A percentile compares a stretch with the other conserved stretches of the same genome.
These are phyloP conservation scores for Zosterops hypoxanthus DNA, from an alignment of 2,113 vertebrate genomes.

Conservation along the genomic window DNA sequence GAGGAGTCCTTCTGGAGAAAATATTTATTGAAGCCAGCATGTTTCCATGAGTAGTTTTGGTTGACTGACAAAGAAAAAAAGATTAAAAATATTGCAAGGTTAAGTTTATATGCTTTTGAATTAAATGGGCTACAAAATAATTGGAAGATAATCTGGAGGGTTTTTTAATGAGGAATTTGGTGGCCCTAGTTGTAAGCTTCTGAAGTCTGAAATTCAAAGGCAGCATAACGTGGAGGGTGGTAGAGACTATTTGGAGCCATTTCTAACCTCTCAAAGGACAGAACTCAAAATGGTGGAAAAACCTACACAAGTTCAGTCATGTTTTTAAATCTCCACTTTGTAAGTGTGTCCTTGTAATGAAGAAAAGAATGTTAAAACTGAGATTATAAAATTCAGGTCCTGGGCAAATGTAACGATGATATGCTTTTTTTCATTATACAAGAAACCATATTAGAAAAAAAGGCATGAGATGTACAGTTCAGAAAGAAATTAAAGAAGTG, in stretches of 20 bases:
- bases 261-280: background rate
- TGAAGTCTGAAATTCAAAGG: background rate
- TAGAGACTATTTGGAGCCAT: background rate
- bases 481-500: conserved; percentile 21
- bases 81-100: background rate
- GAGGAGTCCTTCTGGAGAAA: background rate
- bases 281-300: background rate
- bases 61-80: background rate
- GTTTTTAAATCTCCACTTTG: background rate
- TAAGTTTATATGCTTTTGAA: background rate
- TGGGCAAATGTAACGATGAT: background rate
- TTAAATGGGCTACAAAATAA: background rate
- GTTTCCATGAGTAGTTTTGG: background rate
- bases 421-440: background rate
- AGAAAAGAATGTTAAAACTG: background rate
- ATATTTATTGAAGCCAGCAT: background rate
- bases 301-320: background rate
- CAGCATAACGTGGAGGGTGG: background rate
- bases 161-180: background rate
- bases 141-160: background rate
- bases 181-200: background rate
- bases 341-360: background rate
- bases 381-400: background rate
- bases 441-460: background rate
- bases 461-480: background rate